Evolutionary conservation across 2,888 invertebrate genomes (phyloP).

Genomic region (Sarcophaga caerulescens): DNA sequence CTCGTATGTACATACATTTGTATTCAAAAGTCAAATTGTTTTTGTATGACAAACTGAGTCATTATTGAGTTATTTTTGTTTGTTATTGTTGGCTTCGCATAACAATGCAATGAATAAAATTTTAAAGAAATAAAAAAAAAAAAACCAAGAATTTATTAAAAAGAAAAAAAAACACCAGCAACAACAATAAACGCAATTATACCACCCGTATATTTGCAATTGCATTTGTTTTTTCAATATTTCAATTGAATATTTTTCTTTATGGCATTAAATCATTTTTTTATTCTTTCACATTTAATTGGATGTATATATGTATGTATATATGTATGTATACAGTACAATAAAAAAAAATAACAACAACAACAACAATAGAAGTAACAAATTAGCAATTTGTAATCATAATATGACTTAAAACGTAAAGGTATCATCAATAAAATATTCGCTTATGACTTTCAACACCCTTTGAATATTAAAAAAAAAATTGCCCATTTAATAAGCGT

Average conservation of each 20-base stretch:
- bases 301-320: too few species aligned
- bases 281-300: too few species aligned
- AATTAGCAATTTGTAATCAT: slow-evolving; percentile 34
- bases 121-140: too few species aligned
- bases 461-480: slow-evolving; percentile 55
- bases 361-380: not conserved
- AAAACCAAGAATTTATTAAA: too few species aligned
- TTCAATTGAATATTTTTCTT: slow-evolving; percentile 26
- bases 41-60: not conserved
- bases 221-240: slow-evolving; percentile 24
- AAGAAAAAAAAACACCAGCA: not conserved
- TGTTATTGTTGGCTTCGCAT: slow-evolving; percentile 10
- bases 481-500: too few species aligned
- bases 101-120: slow-evolving; percentile 23
- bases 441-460: slow-evolving; percentile 58
- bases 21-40: too few species aligned
- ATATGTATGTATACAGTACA: too few species aligned
- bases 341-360: not conserved
- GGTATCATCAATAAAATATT: slow-evolving; percentile 60
- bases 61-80: not conserved
- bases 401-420: not conserved
- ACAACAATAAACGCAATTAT: not conserved
- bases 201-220: slow-evolving; percentile 27
- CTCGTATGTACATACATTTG: too few species aligned
- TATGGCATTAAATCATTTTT: slow-evolving; percentile 57